Conservation (phyloP, 2,888 invertebrate species). For the Synanthedon vespiformis region DNA sequence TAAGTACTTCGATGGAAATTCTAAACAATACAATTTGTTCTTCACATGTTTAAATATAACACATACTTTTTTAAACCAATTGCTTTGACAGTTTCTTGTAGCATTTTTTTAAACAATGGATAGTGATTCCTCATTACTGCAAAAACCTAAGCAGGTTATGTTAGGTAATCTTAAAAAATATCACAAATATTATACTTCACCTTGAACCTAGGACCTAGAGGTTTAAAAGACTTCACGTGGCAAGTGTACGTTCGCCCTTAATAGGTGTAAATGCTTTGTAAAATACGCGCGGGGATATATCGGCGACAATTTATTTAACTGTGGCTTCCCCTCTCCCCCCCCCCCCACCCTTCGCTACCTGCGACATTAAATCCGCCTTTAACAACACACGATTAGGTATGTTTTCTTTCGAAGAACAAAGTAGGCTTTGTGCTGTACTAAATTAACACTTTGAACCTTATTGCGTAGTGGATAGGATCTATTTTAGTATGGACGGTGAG, state of each 20-base stretch:
- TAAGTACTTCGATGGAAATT: too few relatives aligned
- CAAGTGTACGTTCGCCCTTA: slow-evolving; percentile 24
- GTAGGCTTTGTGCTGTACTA: neutral
- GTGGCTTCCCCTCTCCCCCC: slow-evolving; percentile 20
- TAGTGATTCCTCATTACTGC: too few relatives aligned
- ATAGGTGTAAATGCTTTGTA: slow-evolving; percentile 53
- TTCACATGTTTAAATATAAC: too few relatives aligned
- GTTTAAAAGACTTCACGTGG: too few relatives aligned
- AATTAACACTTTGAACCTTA: neutral
- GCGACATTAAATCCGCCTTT: slow-evolving; percentile 10
- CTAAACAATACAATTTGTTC: too few relatives aligned
- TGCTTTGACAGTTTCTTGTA: too few relatives aligned
- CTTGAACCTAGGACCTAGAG: too few relatives aligned
- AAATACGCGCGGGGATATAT: slow-evolving; percentile 52
- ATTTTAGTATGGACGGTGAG: neutral
- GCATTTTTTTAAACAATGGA: too few relatives aligned
- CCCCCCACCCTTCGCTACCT: slow-evolving; percentile 22
- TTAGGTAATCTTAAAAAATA: too few relatives aligned
- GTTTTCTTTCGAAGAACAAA: slow-evolving; percentile 9
- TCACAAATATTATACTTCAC: too few relatives aligned
- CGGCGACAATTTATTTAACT: slow-evolving; percentile 56
- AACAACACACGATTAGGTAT: slow-evolving; percentile 1
- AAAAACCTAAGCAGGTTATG: too few relatives aligned
- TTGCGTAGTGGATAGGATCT: neutral
- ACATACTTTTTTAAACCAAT: too few relatives aligned